phyloP scores from a whole-genome alignment of 2,113 vertebrate genomes.

The Trematomus loennbergii region DNA sequence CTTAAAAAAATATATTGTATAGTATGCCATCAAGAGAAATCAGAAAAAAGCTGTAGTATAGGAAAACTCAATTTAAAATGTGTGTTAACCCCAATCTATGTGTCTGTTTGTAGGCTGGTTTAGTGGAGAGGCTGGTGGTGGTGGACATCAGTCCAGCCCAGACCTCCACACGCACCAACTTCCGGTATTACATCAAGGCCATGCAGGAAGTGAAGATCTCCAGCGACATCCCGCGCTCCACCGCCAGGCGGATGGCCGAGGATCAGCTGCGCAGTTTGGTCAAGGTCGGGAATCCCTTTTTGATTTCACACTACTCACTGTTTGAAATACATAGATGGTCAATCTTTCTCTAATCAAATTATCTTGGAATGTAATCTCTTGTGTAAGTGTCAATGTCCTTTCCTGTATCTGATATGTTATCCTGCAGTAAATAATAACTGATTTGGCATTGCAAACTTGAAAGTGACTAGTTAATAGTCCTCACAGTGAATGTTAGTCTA shows the following conservation, averaged over 20 bases:
- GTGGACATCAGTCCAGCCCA: conserved; percentile 91
- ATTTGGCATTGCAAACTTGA: not conserved
- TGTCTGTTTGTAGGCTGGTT: conserved; percentile 83
- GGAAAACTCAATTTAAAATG: too few relatives aligned
- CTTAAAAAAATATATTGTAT: too few relatives aligned
- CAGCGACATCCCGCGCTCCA: conserved; percentile 85
- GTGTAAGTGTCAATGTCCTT: not conserved
- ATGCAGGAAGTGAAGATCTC: conserved; percentile 89
- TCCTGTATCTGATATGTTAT: not conserved
- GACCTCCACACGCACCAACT: conserved; percentile 71
- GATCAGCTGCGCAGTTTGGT: conserved; percentile 86
- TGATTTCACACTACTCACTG: too few relatives aligned
- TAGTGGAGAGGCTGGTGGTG: conserved; percentile 91
- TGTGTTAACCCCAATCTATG: not conserved
- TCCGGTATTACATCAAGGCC: conserved; percentile 86
- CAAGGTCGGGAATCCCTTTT: conserved; percentile 81
- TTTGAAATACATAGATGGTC: too few relatives aligned
- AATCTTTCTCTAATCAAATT: too few relatives aligned
- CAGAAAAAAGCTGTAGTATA: too few relatives aligned
- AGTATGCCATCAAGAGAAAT: too few relatives aligned
- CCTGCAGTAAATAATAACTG: not conserved
- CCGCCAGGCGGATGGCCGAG: conserved; percentile 89
- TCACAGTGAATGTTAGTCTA: not conserved
- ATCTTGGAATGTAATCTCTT: too few relatives aligned
- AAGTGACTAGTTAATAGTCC: too few relatives aligned